Percentiles rank a stretch among this genome's conserved stretches.
phyloP scores from a whole-genome alignment of 2,797 vertebrate species.

The Valencia hispanica region DNA sequence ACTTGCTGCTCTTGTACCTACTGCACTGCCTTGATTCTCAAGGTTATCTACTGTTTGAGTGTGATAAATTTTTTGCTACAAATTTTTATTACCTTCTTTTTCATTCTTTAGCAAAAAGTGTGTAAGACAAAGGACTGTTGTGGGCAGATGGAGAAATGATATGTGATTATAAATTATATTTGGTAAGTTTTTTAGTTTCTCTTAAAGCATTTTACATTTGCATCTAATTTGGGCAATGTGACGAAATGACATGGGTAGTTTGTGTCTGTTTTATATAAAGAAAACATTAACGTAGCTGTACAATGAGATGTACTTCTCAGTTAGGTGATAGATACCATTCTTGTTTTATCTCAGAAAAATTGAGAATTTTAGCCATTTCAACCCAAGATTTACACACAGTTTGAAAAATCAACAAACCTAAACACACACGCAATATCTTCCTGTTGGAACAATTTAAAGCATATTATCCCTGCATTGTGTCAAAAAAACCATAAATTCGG shows the following conservation, averaged over 20 bases:
- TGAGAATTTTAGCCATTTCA: not conserved
- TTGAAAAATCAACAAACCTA: not conserved
- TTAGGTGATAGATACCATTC: not conserved
- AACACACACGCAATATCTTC: not conserved
- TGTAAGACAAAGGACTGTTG: not conserved
- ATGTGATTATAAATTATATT: not conserved
- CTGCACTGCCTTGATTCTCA: not conserved
- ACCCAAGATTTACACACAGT: not conserved
- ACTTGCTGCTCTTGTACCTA: not conserved
- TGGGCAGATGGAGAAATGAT: not conserved
- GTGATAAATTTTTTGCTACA: not conserved
- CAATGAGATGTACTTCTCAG: not conserved
- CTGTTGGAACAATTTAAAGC: not conserved
- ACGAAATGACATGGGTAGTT: not conserved
- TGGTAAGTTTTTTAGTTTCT: not conserved
- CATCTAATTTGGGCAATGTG: not conserved
- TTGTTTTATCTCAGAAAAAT: not conserved
- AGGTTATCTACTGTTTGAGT: not conserved
- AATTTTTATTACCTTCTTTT: not conserved
- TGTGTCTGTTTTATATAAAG: not conserved
- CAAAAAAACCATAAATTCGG: not conserved
- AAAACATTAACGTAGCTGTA: too few species aligned
- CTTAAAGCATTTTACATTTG: not conserved
- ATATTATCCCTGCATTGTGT: not conserved
- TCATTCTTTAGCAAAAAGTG: not conserved